Percentiles rank a stretch among this genome's conserved stretches.
Evolutionary conservation across 2,113 vertebrate species (phyloP).

Genomic region (Ailuropoda melanoleuca): DNA sequence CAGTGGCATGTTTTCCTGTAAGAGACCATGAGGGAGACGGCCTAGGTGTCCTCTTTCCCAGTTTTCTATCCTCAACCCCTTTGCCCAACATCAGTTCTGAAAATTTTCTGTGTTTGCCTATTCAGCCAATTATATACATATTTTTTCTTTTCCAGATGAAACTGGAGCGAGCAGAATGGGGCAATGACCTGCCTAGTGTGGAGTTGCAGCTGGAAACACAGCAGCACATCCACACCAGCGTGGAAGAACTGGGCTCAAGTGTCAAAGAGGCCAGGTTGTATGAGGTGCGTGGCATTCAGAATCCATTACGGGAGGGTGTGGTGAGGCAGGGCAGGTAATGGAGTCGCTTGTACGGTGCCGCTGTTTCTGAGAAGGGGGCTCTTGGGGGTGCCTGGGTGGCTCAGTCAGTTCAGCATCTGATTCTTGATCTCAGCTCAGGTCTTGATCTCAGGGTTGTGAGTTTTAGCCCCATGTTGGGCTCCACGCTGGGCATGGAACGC

Average conservation of each 20-base stretch:
- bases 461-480: background rate
- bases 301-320: too few species aligned
- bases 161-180: constrained; percentile 95
- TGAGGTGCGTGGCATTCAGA: constrained; percentile 83
- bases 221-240: constrained; percentile 89
- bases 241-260: constrained; percentile 92
- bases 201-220: constrained; percentile 94
- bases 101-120: background rate
- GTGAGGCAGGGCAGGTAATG: fast-evolving
- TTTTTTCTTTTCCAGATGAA: constrained; percentile 86
- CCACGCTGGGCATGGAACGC: background rate
- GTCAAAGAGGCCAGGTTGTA: constrained; percentile 94
- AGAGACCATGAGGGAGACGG: background rate
- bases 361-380: background rate
- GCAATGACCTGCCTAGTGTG: constrained; percentile 93
- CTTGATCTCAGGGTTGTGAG: background rate
- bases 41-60: background rate
- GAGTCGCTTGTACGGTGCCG: background rate
- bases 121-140: background rate
- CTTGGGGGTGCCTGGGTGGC: background rate
- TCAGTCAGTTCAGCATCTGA: background rate
- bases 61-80: background rate
- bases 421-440: background rate
- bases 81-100: background rate
- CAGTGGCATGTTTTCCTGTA: background rate